Conservation (phyloP, 2,113 vertebrate species). For the Tauraco erythrolophus region DNA sequence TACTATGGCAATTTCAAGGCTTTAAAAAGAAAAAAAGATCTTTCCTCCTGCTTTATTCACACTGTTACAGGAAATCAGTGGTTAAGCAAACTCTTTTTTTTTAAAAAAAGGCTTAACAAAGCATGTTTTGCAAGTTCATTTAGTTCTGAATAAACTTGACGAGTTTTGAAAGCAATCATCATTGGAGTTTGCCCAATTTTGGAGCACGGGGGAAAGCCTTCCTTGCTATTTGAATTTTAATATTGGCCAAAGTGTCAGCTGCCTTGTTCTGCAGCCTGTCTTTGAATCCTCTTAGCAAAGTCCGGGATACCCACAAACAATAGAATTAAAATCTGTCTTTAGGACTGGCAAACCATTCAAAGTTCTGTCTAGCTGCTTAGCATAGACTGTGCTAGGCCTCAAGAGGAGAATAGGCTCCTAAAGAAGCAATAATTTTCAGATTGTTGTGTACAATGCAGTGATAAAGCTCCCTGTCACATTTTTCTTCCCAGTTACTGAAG, state of each 20-base stretch:
- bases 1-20: not conserved
- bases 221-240: slow-evolving; percentile 55
- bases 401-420: slow-evolving; percentile 74
- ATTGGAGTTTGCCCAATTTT: not conserved
- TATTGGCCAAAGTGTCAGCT: slow-evolving; percentile 29
- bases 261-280: slow-evolving; percentile 51
- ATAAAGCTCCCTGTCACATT: slow-evolving; percentile 95
- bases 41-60: not conserved
- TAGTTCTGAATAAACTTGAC: not conserved
- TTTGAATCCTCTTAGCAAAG: slow-evolving; percentile 81
- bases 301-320: slow-evolving; percentile 78
- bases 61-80: not conserved
- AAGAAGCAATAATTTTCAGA: slow-evolving; percentile 85
- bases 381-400: slow-evolving; percentile 79
- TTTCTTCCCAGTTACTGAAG: slow-evolving; percentile 90
- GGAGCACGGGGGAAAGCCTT: not conserved
- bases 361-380: slow-evolving; percentile 81
- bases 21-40: not conserved
- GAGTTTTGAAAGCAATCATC: slow-evolving; percentile 44
- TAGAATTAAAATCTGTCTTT: slow-evolving; percentile 80
- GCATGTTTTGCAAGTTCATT: not conserved
- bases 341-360: slow-evolving; percentile 71
- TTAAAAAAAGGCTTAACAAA: not conserved
- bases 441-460: slow-evolving; percentile 80
- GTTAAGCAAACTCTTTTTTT: not conserved